These are phyloP conservation scores for Hesperophylax magnus DNA, from an alignment of 1,140 invertebrate genomes.

Conservation along the genomic window DNA sequence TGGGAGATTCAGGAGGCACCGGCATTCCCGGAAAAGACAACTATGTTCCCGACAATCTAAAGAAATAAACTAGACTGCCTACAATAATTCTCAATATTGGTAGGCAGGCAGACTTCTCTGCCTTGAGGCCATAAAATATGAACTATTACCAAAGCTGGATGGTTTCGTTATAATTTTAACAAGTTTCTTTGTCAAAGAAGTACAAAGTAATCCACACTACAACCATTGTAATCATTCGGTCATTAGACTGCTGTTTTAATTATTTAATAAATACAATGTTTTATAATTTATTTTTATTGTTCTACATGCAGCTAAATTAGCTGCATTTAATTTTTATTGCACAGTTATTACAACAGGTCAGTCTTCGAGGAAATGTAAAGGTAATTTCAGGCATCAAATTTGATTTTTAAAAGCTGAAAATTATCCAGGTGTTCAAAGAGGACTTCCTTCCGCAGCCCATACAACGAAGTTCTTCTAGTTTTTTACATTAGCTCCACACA, in stretches of 20 bases:
- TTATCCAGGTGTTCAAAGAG: no score
- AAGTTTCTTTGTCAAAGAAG: constrained; percentile 43
- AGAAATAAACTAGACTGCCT: constrained; percentile 58
- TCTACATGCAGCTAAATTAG: background rate
- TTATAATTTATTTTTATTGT: constrained; percentile 17
- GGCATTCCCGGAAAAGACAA: constrained; percentile 84
- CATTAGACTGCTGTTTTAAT: background rate
- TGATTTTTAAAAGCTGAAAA: no score
- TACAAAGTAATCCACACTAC: constrained; percentile 46
- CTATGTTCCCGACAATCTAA: constrained; percentile 82
- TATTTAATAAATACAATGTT: constrained; percentile 35
- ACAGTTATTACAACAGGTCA: no score
- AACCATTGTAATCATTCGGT: no score
- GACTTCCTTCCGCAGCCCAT: no score
- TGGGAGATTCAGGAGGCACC: constrained; percentile 87
- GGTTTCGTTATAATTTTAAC: constrained; percentile 45
- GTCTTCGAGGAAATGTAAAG: no score
- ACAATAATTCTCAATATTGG: background rate
- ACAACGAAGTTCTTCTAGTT: no score
- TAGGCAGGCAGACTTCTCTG: constrained; percentile 13
- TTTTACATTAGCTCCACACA: no score
- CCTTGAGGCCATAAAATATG: constrained; percentile 21
- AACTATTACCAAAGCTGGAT: constrained; percentile 54
- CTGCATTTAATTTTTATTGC: no score
- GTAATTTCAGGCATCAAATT: no score